A percentile compares a stretch with the other conserved stretches of the same genome.
Evolutionary conservation across 2,888 invertebrate species (phyloP).

Genomic region (Amphipyra tragopoginis): DNA sequence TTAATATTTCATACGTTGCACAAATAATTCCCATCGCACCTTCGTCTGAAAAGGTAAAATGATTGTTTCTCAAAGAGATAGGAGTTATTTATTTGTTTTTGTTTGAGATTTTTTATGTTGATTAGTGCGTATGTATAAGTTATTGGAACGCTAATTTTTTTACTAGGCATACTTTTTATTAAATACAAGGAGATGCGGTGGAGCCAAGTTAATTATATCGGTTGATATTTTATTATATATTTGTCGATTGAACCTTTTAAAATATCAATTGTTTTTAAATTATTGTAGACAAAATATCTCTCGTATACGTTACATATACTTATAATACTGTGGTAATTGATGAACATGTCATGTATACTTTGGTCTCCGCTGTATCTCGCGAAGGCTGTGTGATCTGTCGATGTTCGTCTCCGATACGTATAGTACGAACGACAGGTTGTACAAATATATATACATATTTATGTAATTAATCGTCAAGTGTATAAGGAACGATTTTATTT

Average conservation of each 20-base stretch:
- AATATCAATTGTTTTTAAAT: slow-evolving; percentile 1
- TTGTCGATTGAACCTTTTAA: slow-evolving; percentile 4
- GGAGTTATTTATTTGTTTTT: slow-evolving; percentile 62
- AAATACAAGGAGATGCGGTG: slow-evolving; percentile 40
- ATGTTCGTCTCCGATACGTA: slow-evolving; percentile 29
- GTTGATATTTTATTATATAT: slow-evolving; percentile 15
- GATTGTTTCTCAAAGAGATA: slow-evolving; percentile 58
- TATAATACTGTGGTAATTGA: neutral
- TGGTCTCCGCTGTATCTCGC: slow-evolving; percentile 36
- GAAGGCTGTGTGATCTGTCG: slow-evolving; percentile 57
- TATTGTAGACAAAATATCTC: slow-evolving; percentile 7
- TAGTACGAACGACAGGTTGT: slow-evolving; percentile 27
- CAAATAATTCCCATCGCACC: slow-evolving; percentile 59
- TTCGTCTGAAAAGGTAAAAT: slow-evolving; percentile 57
- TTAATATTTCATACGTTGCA: slow-evolving; percentile 57
- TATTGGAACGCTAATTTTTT: slow-evolving; percentile 53
- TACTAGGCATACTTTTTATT: slow-evolving; percentile 29
- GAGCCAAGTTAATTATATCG: slow-evolving; percentile 26
- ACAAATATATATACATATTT: slow-evolving; percentile 24
- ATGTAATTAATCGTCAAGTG: slow-evolving; percentile 31
- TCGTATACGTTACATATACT: slow-evolving; percentile 12
- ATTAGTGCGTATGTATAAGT: slow-evolving; percentile 59
- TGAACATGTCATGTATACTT: slow-evolving; percentile 18
- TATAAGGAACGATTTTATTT: slow-evolving; percentile 27
- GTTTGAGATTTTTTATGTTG: slow-evolving; percentile 62